Conservation (phyloP, 2,797 vertebrate species). For the Melanotaenia boesemani region DNA sequence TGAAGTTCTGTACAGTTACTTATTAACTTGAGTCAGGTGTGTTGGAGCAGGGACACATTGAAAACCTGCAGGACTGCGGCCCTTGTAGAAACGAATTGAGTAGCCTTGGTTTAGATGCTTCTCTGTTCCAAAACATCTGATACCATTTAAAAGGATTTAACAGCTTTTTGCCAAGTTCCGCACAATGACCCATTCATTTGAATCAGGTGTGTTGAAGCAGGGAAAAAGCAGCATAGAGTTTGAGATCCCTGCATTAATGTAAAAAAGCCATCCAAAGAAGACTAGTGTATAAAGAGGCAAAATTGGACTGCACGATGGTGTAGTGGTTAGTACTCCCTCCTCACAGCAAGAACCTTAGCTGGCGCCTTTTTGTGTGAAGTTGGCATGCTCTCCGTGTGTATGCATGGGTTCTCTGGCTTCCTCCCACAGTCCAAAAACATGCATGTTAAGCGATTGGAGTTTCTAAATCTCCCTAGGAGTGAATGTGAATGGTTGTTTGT, state of each 20-base stretch:
- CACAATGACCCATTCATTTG: too few relatives aligned
- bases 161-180: too few relatives aligned
- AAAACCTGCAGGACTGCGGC: too few relatives aligned
- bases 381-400: not conserved
- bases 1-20: not conserved
- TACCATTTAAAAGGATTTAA: too few relatives aligned
- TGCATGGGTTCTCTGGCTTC: not conserved
- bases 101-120: too few relatives aligned
- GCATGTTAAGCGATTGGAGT: not conserved
- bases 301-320: not conserved
- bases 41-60: not conserved
- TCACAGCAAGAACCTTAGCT: not conserved
- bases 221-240: not conserved
- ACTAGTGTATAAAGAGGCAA: not conserved
- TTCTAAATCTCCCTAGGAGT: not conserved
- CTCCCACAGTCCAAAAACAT: not conserved
- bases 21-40: not conserved
- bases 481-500: not conserved
- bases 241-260: not conserved
- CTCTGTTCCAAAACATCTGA: too few relatives aligned
- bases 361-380: not conserved
- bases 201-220: not conserved
- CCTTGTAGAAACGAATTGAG: too few relatives aligned
- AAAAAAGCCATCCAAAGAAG: not conserved
- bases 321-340: not conserved